Evolutionary conservation across 2,797 vertebrate genomes (phyloP).

Genomic region (Eulemur mongoz): DNA sequence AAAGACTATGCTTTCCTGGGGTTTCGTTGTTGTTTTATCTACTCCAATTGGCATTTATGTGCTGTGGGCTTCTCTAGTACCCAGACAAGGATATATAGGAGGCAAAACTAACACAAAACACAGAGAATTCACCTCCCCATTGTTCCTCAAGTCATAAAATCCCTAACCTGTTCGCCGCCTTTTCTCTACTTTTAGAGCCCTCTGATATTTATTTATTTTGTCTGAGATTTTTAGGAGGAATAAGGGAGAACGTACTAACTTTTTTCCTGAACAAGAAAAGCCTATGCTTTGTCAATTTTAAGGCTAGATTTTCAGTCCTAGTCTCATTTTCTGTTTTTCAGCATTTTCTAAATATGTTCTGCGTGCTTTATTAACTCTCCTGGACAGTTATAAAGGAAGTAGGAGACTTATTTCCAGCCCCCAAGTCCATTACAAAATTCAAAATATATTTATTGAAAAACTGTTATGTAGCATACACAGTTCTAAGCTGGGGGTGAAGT

Average conservation of each 20-base stretch:
- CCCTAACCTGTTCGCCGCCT: background rate
- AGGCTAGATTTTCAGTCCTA: background rate
- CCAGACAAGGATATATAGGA: background rate
- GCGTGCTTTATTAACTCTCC: background rate
- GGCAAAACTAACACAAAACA: background rate
- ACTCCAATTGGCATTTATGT: background rate
- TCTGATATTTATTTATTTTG: background rate
- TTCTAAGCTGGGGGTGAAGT: background rate
- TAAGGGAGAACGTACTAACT: background rate
- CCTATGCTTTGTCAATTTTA: background rate
- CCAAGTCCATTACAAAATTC: background rate
- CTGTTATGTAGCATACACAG: background rate
- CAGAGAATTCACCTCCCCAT: background rate
- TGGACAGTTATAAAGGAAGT: background rate
- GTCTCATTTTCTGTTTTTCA: background rate
- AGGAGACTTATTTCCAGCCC: background rate
- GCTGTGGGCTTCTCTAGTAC: background rate
- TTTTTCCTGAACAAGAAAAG: background rate
- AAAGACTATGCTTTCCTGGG: background rate
- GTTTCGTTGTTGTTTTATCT: background rate
- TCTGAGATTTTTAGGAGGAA: background rate
- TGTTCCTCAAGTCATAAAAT: background rate
- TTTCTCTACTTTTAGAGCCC: background rate
- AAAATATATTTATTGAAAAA: background rate
- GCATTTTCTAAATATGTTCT: background rate